These are phyloP conservation scores for Arion vulgaris DNA, from an alignment of 1,140 invertebrate genomes.

Conservation along the genomic window DNA sequence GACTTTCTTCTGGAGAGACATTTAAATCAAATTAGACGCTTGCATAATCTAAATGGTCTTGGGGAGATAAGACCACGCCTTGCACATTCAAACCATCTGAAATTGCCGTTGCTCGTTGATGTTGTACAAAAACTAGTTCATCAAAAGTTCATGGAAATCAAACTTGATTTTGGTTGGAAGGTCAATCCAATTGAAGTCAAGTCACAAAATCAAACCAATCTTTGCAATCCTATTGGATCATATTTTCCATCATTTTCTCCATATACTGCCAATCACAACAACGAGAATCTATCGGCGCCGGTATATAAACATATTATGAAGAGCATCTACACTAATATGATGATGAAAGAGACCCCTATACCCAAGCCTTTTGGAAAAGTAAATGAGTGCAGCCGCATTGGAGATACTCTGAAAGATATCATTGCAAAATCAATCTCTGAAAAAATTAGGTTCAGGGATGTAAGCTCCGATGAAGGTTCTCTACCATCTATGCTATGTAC, in stretches of 20 bases:
- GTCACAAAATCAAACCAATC: constrained; percentile 17
- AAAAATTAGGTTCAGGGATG: constrained; percentile 80
- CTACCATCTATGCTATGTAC: background rate
- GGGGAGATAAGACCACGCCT: constrained; percentile 42
- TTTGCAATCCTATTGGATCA: constrained; percentile 29
- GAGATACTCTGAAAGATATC: constrained; percentile 80
- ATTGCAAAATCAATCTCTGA: constrained; percentile 91
- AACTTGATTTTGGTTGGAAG: background rate
- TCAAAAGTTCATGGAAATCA: constrained; percentile 50
- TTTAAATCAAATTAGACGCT: constrained; percentile 62
- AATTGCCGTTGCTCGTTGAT: constrained; percentile 69
- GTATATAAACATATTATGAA: constrained; percentile 28
- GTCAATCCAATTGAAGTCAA: constrained; percentile 10
- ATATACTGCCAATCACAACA: background rate
- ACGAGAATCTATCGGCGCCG: constrained; percentile 7
- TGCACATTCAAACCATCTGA: constrained; percentile 58
- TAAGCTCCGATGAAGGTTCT: constrained; percentile 30
- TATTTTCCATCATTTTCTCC: constrained; percentile 41
- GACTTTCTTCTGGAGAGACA: constrained; percentile 46
- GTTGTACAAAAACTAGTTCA: constrained; percentile 70
- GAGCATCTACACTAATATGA: constrained; percentile 21
- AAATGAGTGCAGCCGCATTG: constrained; percentile 68
- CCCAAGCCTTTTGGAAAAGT: constrained; percentile 44
- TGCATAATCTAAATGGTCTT: constrained; percentile 65
- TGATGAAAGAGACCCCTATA: constrained; percentile 12